These are phyloP conservation scores for Lepidocyrtinus sp. DNA, from an alignment of 2,888 invertebrate genomes.

Conservation along the genomic window DNA sequence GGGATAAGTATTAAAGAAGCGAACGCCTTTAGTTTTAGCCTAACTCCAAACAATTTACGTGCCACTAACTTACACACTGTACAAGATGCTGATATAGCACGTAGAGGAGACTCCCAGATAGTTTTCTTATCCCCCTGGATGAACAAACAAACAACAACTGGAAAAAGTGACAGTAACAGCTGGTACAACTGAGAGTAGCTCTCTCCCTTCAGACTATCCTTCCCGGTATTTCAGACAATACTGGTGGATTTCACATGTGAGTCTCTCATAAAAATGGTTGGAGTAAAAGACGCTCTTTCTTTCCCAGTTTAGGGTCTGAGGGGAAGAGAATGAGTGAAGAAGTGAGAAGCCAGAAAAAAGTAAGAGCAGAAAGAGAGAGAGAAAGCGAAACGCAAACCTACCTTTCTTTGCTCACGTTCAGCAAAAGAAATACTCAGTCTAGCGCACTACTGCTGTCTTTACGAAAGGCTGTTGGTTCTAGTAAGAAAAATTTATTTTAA, in stretches of 20 bases:
- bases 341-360: too few species aligned
- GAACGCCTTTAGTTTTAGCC: slow-evolving; percentile 20
- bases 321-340: slow-evolving; percentile 9
- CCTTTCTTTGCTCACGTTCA: background rate
- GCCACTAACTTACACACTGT: background rate
- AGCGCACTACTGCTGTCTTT: too few species aligned
- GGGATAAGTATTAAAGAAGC: background rate
- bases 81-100: slow-evolving; percentile 5
- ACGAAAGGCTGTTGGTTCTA: background rate
- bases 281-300: too few species aligned
- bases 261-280: slow-evolving; percentile 27
- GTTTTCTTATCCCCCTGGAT: background rate
- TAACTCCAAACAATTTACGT: slow-evolving; percentile 4
- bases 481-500: background rate
- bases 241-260: slow-evolving; percentile 55
- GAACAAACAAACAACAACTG: slow-evolving; percentile 27
- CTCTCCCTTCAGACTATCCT: slow-evolving; percentile 51
- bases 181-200: slow-evolving; percentile 45
- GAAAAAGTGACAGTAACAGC: slow-evolving; percentile 36
- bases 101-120: background rate
- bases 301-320: too few species aligned
- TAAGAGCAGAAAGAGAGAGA: background rate
- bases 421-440: too few species aligned
- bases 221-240: slow-evolving; percentile 61
- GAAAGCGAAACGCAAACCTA: slow-evolving; percentile 12